These are phyloP conservation scores for Drosophila repleta DNA, from an alignment of 1,140 invertebrate genomes.

Conservation along the genomic window DNA sequence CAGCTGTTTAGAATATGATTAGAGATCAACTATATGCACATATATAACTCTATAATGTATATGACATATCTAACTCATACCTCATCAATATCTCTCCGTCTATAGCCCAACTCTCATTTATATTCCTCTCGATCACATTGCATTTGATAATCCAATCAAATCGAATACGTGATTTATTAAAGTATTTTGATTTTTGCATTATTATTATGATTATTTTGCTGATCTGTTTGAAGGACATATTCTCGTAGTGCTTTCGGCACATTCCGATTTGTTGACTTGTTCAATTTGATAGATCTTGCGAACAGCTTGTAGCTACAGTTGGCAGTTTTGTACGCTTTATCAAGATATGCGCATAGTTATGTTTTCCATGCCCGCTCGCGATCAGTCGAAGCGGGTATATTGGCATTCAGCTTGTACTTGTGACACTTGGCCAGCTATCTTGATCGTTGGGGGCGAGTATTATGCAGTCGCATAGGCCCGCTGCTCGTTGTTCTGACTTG, in stretches of 20 bases:
- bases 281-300: constrained; percentile 15
- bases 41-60: too few relatives aligned
- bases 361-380: not conserved
- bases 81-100: too few relatives aligned
- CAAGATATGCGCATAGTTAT: constrained; percentile 19
- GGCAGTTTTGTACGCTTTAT: constrained; percentile 13
- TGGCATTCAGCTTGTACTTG: too few relatives aligned
- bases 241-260: not conserved
- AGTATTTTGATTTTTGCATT: not conserved
- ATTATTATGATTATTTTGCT: not conserved
- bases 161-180: not conserved
- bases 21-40: too few relatives aligned
- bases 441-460: too few relatives aligned
- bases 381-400: too few relatives aligned
- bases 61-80: too few relatives aligned
- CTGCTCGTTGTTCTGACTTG: not conserved
- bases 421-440: too few relatives aligned
- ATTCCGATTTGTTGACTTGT: constrained; percentile 7
- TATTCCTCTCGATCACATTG: not conserved
- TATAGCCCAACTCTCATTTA: not conserved
- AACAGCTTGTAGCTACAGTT: constrained; percentile 9
- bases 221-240: constrained; percentile 15
- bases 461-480: not conserved
- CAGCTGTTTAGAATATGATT: too few relatives aligned
- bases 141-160: not conserved